These are phyloP conservation scores for Platycheirus albimanus DNA, from an alignment of 2,888 invertebrate species.

Conservation along the genomic window DNA sequence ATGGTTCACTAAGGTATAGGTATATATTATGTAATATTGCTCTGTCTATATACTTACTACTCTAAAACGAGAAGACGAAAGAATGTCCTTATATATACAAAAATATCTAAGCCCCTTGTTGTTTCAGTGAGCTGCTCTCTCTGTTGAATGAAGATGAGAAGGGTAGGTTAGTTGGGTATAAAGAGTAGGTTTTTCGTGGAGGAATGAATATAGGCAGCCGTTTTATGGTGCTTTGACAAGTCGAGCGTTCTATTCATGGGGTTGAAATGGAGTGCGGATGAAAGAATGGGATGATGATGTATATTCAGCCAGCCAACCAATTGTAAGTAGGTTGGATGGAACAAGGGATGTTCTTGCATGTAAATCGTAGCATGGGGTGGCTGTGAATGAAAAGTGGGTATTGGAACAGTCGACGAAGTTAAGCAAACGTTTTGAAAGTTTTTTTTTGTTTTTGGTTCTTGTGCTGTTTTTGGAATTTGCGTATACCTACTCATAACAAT, in stretches of 20 bases:
- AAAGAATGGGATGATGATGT: slow-evolving; percentile 69
- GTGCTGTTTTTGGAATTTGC: slow-evolving; percentile 39
- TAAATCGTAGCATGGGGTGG: slow-evolving; percentile 31
- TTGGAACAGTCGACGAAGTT: slow-evolving; percentile 26
- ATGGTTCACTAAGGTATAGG: too few relatives aligned
- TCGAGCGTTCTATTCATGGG: slow-evolving; percentile 56
- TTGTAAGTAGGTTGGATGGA: slow-evolving; percentile 73
- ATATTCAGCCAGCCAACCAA: slow-evolving; percentile 73
- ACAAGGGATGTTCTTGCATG: slow-evolving; percentile 67
- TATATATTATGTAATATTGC: too few relatives aligned
- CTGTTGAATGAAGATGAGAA: slow-evolving; percentile 18
- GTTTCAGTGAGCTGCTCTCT: slow-evolving; percentile 50
- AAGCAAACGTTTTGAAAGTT: slow-evolving; percentile 59
- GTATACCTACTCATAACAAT: slow-evolving; percentile 41
- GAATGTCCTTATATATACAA: slow-evolving; percentile 38
- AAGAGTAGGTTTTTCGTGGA: not conserved
- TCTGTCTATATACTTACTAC: slow-evolving; percentile 15
- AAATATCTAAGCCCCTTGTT: slow-evolving; percentile 69
- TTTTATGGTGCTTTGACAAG: slow-evolving; percentile 64
- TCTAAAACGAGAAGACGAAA: slow-evolving; percentile 13
- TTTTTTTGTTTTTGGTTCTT: slow-evolving; percentile 28
- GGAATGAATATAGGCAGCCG: slow-evolving; percentile 65
- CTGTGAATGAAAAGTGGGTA: slow-evolving; percentile 14
- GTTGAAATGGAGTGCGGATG: slow-evolving; percentile 66
- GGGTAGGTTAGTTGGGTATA: slow-evolving; percentile 36